Base-by-base conservation (phyloP, 2,113 vertebrate genomes). In the Megaceryle torquata region DNA sequence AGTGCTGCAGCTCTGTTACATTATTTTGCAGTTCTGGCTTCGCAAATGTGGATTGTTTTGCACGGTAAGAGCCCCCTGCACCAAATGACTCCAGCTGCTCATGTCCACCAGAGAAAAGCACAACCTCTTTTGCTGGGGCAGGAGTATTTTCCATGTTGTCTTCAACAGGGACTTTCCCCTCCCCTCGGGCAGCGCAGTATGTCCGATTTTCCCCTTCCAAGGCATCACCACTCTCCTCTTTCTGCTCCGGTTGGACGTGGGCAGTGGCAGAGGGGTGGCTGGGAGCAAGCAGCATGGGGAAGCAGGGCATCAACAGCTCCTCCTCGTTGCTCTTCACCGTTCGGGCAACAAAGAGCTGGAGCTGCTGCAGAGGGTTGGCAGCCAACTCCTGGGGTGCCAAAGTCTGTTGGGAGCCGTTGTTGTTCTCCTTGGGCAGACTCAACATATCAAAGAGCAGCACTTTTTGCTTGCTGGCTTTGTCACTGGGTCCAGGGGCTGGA, bases 271-370 rank as follows among this genome's bases (percentile, higher is more conserved):
- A 80, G 16, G 67, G 87, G 74, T 96, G 57, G 25, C 31, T 33
- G 16, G 76, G 50, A 59, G 96, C 57, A 5, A 95, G 94, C 35
- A 74, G 94, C 19, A 60, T 61, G 3, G 97, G 50, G 67, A 96
- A 96, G 12, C 93, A 94, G 0, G 95, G 93, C 54, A 69, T 51
- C 72, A 97, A 15, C 88, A 97, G 51, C 74, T 98, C 97, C n/a
- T 97, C 92, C 10, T 97, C 97, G 0, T 97, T 95, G 53, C 48
- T 92, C 86, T 97, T 96, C 63, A 97, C 96, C 0, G 98, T 97
- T 37, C 97, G 86, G 35, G 97, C 94, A 17, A 98, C 98, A 1
- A 97, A 97, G 74, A 97, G 92, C 93, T 98, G 97, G 24, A 97
- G 96, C 39, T 98, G 98, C 82, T 93, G 92, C 37, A 97, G 72